Evolutionary conservation across 2,888 invertebrate genomes (phyloP).

Genomic region (Ptychoptera contaminata): DNA sequence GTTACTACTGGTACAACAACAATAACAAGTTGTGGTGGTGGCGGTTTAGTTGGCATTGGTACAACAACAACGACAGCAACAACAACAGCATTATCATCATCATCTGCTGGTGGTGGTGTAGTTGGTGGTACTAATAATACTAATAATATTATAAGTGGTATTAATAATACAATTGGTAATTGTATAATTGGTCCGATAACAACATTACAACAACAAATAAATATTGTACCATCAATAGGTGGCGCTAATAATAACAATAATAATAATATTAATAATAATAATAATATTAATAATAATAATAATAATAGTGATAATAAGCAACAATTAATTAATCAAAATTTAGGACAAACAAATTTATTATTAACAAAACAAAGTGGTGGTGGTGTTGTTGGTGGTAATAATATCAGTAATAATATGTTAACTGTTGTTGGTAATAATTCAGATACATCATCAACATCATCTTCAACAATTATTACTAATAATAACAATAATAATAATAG

Average conservation of each 20-base stretch:
- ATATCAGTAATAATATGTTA: conserved; percentile 4
- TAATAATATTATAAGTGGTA: not conserved
- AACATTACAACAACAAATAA: conserved; percentile 4
- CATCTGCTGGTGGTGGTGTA: conserved; percentile 10
- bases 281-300: no score
- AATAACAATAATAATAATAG: not conserved
- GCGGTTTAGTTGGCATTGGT: no score
- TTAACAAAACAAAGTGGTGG: conserved; percentile 22
- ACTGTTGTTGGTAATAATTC: conserved; percentile 6
- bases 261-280: no score
- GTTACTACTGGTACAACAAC: conserved; percentile 36
- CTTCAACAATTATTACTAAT: not conserved
- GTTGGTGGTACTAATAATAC: not conserved
- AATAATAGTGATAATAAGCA: no score
- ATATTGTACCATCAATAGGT: conserved; percentile 3
- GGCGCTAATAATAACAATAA: no score
- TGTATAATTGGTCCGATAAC: conserved; percentile 4
- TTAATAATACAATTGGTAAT: not conserved
- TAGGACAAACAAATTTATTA: no score
- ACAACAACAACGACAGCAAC: conserved; percentile 20
- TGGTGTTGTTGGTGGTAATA: not conserved
- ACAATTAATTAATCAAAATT: no score
- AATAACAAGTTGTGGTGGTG: conserved; percentile 25
- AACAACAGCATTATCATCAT: conserved; percentile 23
- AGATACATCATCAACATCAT: conserved; percentile 1